Base-by-base conservation (phyloP, 1,140 invertebrate species). In the Papilio helenus region DNA sequence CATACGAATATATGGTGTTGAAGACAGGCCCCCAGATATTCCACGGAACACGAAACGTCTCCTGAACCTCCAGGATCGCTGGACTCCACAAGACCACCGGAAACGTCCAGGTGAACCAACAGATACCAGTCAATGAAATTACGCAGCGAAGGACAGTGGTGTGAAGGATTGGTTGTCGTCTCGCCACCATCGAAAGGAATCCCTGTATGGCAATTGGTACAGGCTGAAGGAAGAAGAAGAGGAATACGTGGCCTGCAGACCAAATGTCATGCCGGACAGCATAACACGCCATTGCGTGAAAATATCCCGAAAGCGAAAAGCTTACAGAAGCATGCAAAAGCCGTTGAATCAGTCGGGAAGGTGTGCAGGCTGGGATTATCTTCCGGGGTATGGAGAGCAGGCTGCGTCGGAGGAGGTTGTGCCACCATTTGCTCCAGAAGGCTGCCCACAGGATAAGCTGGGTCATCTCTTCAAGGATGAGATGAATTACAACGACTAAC, bases 101-200 rank as follows among this genome's bases (percentile, higher is more conserved):
- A 51, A 51, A 51, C 49, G 49, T 51, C 49, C 49, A 51, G 49
- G 49, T 51, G 49, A 51, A 51, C 49, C 49, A 51, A 51, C 49
- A 51, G 49, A 51, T 51, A 51, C 49, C 49, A 51, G 49, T 51
- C 49, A 51, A 51, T 51, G 49, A 51, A 51, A 51, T 51, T 51
- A 51, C 49, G 49, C 49, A 51, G 49, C 49, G 49, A 51, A 51
- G 49, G 49, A 51, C 49, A 51, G 49, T 51, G 49, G 49, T 51
- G 49, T 51, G 49, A 51, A 51, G 49, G 49, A 51, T 51, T 51
- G 49, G 49, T 51, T 51, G 49, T 51, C 49, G 49, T 51, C 49
- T 51, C 49, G 49, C 49, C 49, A 51, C 49, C 49, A 51, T 51
- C 49, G 49, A 51, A 51, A 51, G 49, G 49, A 51, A 51, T 51